Evolutionary conservation across 2,888 invertebrate species (phyloP).

Genomic region (Orthosia gracilis): DNA sequence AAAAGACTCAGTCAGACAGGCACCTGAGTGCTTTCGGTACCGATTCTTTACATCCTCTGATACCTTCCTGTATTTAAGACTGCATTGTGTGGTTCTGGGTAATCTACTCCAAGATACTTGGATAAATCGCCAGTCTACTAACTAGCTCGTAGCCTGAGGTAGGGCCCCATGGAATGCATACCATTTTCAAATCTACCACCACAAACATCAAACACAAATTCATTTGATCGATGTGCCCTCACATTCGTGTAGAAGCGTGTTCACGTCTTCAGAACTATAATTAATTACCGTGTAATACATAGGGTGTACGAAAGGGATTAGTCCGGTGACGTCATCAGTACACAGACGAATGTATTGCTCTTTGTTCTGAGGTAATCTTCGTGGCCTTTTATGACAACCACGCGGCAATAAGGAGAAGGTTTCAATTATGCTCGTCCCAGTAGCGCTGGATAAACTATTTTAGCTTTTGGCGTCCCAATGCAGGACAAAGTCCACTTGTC

Average conservation of each 20-base stretch:
- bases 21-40: no score
- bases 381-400: conserved; percentile 10
- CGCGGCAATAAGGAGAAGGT: background rate
- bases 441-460: background rate
- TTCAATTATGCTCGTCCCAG: background rate
- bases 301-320: conserved; percentile 30
- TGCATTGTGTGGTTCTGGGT: no score
- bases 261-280: conserved; percentile 27
- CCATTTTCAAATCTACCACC: background rate
- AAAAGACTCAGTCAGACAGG: no score
- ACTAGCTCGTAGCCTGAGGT: no score
- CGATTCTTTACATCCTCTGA: no score
- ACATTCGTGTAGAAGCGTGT: conserved; percentile 16
- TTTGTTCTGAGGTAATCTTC: conserved; percentile 37
- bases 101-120: no score
- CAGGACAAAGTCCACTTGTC: background rate
- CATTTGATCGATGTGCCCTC: conserved; percentile 28
- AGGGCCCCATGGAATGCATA: background rate
- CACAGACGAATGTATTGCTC: conserved; percentile 16
- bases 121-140: background rate
- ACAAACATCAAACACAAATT: background rate
- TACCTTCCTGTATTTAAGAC: no score
- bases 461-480: background rate
- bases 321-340: conserved; percentile 36
- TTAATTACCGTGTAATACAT: conserved; percentile 32